A percentile compares a stretch with the other conserved stretches of the same genome.
Evolutionary conservation across 2,113 vertebrate genomes (phyloP).

Genomic region (Catagonus wagneri): DNA sequence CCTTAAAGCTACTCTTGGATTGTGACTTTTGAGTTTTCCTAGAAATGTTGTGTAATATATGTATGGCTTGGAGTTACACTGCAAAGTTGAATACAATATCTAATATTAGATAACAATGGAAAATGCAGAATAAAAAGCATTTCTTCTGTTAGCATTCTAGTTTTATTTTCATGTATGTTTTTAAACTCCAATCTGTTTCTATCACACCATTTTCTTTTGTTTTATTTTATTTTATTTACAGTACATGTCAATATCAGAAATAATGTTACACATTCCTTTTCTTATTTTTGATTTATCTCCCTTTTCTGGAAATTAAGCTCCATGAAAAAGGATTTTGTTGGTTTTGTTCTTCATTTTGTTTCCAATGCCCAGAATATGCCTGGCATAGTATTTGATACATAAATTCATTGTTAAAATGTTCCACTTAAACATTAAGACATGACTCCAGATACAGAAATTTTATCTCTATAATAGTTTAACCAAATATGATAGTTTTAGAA

Average conservation of each 20-base stretch:
- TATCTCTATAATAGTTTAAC: neutral
- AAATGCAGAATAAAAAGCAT: neutral
- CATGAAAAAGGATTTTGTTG: neutral
- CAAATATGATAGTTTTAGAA: slow-evolving; percentile 10
- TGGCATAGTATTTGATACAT: neutral
- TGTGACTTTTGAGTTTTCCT: neutral
- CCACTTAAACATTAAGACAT: neutral
- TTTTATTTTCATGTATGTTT: neutral
- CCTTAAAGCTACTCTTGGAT: neutral
- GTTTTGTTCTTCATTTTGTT: neutral
- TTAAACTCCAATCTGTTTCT: neutral
- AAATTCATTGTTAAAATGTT: neutral
- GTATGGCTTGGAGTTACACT: neutral
- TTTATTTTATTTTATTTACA: neutral
- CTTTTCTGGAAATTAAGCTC: neutral
- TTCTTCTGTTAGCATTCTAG: neutral
- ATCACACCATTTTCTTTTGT: neutral
- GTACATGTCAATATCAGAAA: neutral
- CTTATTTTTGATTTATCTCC: neutral
- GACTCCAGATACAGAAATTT: neutral
- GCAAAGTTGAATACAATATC: neutral
- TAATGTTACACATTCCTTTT: neutral
- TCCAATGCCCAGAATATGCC: neutral
- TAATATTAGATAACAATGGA: neutral
- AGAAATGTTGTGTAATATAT: slow-evolving; percentile 15